Evolutionary conservation across 2,797 vertebrate genomes (phyloP).

Genomic region (Ciconia nigra): DNA sequence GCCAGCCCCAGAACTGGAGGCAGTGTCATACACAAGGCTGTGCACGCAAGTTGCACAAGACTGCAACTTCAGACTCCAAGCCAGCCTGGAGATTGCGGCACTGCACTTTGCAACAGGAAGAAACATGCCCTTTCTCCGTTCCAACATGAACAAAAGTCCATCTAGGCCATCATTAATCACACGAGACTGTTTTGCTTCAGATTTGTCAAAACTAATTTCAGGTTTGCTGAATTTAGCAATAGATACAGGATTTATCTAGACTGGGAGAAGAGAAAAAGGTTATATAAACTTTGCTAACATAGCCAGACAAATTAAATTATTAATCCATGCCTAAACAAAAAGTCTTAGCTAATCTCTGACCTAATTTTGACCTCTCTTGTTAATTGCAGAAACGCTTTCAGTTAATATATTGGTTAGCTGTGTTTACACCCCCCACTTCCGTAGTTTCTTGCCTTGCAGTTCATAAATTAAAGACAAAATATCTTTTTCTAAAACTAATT

Average conservation of each 20-base stretch:
- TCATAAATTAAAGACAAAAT: constrained; percentile 21
- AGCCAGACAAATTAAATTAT: neutral
- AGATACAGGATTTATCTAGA: neutral
- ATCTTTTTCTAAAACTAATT: neutral
- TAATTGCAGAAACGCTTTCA: constrained; percentile 9
- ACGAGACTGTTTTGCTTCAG: neutral
- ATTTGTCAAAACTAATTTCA: constrained; percentile 25
- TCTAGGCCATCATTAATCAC: neutral
- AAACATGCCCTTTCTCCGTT: neutral
- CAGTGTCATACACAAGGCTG: neutral
- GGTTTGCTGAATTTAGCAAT: neutral
- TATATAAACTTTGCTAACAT: constrained; percentile 12
- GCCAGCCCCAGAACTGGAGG: neutral
- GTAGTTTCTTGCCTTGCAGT: neutral
- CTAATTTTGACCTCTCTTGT: constrained; percentile 1
- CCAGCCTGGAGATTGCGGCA: neutral
- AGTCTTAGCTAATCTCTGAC: neutral
- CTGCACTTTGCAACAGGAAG: neutral
- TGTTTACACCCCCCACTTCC: neutral
- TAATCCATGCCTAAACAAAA: constrained; percentile 18
- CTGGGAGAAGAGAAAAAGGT: neutral
- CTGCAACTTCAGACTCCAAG: neutral
- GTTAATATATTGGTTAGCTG: neutral
- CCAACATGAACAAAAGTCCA: neutral
- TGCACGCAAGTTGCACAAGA: accelerated